Evolutionary conservation across 2,888 invertebrate genomes (phyloP).

Genomic region (Melikaiella ostensackeni): DNA sequence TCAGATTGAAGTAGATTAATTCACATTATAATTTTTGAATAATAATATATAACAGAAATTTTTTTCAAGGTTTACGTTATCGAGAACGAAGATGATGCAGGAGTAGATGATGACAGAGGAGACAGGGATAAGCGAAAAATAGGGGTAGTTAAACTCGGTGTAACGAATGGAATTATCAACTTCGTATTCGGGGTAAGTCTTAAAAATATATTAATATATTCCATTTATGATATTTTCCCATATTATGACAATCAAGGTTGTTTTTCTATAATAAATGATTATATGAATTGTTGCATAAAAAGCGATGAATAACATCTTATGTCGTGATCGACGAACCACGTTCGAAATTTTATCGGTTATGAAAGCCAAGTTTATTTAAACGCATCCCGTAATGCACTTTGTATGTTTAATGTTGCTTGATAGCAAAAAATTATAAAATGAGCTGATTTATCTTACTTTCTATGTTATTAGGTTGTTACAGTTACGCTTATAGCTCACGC

Average conservation of each 20-base stretch:
- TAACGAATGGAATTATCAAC: conserved; percentile 89
- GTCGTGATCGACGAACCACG: neutral
- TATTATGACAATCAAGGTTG: neutral
- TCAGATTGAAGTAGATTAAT: neutral
- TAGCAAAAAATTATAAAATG: conserved; percentile 11
- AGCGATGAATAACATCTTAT: neutral
- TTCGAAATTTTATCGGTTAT: neutral
- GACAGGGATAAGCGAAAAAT: conserved; percentile 87
- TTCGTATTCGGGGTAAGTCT: conserved; percentile 90
- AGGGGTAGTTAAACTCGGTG: conserved; percentile 84
- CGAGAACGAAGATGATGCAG: conserved; percentile 76
- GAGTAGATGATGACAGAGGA: conserved; percentile 79
- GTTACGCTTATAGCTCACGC: conserved; percentile 6
- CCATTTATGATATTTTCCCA: neutral
- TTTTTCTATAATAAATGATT: conserved; percentile 17
- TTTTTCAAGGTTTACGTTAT: conserved; percentile 68
- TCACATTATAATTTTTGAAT: neutral
- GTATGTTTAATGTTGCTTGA: conserved; percentile 13
- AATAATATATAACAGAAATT: neutral
- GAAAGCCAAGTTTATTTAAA: conserved; percentile 13
- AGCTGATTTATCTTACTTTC: conserved; percentile 7
- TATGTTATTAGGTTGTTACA: conserved; percentile 25
- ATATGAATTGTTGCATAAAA: neutral
- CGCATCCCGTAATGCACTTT: conserved; percentile 18
- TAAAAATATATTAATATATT: neutral